Evolutionary conservation across 2,888 invertebrate genomes (phyloP).

Genomic region (Rhingia campestris): DNA sequence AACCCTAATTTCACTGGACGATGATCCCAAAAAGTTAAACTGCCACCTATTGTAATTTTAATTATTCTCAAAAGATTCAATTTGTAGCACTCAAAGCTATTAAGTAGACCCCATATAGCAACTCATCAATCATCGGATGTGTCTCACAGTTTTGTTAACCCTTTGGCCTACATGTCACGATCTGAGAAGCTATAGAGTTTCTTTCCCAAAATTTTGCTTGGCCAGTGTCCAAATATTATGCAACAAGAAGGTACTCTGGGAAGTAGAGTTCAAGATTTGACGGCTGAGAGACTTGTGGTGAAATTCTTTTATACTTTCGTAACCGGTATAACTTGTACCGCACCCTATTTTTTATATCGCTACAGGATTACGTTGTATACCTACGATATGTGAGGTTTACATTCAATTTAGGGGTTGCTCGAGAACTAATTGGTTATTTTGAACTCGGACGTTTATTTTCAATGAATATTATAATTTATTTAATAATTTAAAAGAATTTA

Average conservation of each 20-base stretch:
- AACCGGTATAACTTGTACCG: constrained; percentile 20
- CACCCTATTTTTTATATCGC: neutral
- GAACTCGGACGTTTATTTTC: no score
- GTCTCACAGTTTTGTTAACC: constrained; percentile 48
- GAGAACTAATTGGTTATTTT: neutral
- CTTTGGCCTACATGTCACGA: constrained; percentile 28
- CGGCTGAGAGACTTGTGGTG: constrained; percentile 33
- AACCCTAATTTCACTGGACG: no score
- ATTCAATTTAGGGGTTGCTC: neutral
- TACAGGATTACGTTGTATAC: neutral
- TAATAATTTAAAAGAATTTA: no score
- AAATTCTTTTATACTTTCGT: neutral
- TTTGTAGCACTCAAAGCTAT: neutral
- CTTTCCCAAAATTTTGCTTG: neutral
- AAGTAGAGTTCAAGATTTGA: constrained; percentile 59
- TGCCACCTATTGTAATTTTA: no score
- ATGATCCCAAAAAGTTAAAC: no score
- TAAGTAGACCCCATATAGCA: neutral
- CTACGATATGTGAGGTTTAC: no score
- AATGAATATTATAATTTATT: no score
- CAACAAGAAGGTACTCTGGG: constrained; percentile 24
- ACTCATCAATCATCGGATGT: constrained; percentile 60
- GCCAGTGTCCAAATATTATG: constrained; percentile 62
- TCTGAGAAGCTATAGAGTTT: constrained; percentile 32
- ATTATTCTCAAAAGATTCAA: neutral